A percentile compares a stretch with the other conserved stretches of the same genome.
These are phyloP conservation scores for Drosophila kurseongensis DNA, from an alignment of 1,140 invertebrate species.

Conservation along the genomic window DNA sequence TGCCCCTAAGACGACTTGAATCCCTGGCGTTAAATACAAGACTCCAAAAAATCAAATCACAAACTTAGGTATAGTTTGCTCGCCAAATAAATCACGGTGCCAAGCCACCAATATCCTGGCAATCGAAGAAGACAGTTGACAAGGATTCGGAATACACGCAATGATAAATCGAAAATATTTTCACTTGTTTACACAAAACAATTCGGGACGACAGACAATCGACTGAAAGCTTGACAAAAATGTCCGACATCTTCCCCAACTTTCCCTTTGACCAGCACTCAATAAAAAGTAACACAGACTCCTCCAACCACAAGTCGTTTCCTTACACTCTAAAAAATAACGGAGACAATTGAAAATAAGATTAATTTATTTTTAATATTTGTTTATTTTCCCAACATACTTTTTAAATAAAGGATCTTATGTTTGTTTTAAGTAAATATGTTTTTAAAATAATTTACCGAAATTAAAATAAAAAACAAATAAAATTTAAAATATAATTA, in stretches of 20 bases:
- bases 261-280: conserved; percentile 44
- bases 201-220: conserved; percentile 39
- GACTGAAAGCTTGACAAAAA: conserved; percentile 43
- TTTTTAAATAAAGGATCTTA: no score
- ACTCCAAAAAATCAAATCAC: conserved; percentile 34
- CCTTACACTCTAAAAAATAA: conserved; percentile 1
- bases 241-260: conserved; percentile 36
- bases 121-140: conserved; percentile 51
- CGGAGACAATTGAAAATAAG: no score
- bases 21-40: neutral
- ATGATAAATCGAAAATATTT: conserved; percentile 82
- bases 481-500: no score
- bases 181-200: conserved; percentile 74
- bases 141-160: conserved; percentile 61
- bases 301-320: conserved; percentile 31
- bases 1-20: conserved; percentile 1
- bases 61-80: conserved; percentile 49
- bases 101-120: conserved; percentile 45
- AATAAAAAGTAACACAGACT: conserved; percentile 55
- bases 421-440: no score
- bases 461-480: no score
- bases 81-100: conserved; percentile 67
- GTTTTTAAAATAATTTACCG: no score
- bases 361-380: no score
- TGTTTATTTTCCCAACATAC: no score